Evolutionary conservation across 2,888 invertebrate genomes (phyloP).

Genomic region (Sthenelais limicola): DNA sequence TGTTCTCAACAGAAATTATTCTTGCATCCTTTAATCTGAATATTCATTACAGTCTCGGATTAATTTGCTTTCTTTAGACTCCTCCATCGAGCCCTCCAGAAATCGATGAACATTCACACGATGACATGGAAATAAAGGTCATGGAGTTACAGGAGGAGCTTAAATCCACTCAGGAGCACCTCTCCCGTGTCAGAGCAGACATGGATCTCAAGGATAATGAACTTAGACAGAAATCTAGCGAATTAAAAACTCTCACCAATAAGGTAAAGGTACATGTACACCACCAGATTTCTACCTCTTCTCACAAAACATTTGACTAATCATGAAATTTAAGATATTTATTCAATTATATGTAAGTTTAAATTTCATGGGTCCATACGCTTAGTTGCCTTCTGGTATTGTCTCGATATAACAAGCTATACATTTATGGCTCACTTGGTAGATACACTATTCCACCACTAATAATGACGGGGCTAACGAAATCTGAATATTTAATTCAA

Average conservation of each 20-base stretch:
- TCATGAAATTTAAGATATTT: too few relatives aligned
- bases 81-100: too few relatives aligned
- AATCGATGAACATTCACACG: too few relatives aligned
- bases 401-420: neutral
- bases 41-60: too few relatives aligned
- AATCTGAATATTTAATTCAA: too few relatives aligned
- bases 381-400: neutral
- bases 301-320: too few relatives aligned
- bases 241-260: conserved; percentile 85
- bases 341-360: neutral
- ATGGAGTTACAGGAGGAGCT: conserved; percentile 37
- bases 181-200: conserved; percentile 74
- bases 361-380: neutral
- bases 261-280: conserved; percentile 76
- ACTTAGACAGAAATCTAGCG: conserved; percentile 84
- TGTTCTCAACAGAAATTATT: too few relatives aligned
- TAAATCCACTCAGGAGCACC: conserved; percentile 19
- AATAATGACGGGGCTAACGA: too few relatives aligned
- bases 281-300: too few relatives aligned
- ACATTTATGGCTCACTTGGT: neutral
- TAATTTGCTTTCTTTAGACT: too few relatives aligned
- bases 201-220: conserved; percentile 85
- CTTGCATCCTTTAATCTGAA: too few relatives aligned
- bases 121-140: conserved; percentile 30
- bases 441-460: too few relatives aligned